Percentiles rank a stretch among this genome's conserved stretches.
Conservation (phyloP, 2,113 vertebrate species). For the Neodon shergylaensis region DNA sequence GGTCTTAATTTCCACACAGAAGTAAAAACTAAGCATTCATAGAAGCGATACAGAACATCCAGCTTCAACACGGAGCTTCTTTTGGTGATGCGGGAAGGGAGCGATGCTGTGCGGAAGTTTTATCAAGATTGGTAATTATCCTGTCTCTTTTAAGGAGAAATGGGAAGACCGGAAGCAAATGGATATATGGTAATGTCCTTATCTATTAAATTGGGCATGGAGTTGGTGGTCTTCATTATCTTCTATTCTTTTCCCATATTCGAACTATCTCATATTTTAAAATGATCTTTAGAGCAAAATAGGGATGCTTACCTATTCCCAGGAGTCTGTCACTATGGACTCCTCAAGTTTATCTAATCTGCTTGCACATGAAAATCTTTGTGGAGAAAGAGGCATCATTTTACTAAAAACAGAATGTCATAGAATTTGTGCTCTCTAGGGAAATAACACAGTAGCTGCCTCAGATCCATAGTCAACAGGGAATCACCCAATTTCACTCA, state of each 20-base stretch:
- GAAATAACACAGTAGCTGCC: constrained; percentile 68
- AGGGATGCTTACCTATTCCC: constrained; percentile 53
- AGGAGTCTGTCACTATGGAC: constrained; percentile 50
- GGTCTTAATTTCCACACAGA: background rate
- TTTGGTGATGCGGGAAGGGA: background rate
- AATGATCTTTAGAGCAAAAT: constrained; percentile 60
- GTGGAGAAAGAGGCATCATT: constrained; percentile 68
- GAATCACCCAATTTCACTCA: constrained; percentile 63
- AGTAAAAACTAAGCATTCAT: background rate
- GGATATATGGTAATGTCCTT: background rate
- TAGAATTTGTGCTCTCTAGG: constrained; percentile 63
- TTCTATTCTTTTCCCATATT: constrained; percentile 3
- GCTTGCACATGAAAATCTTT: constrained; percentile 66
- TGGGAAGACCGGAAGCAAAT: background rate
- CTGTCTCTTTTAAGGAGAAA: constrained; percentile 2
- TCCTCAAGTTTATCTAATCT: constrained; percentile 60
- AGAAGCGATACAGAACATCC: background rate
- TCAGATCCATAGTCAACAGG: constrained; percentile 65
- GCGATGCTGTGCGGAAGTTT: accelerated
- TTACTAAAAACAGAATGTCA: constrained; percentile 75
- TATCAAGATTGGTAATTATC: background rate
- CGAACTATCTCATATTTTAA: constrained; percentile 58
- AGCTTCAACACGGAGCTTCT: background rate
- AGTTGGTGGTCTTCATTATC: constrained; percentile 13
- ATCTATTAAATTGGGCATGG: constrained; percentile 1